Percentiles rank a stretch among this genome's conserved stretches.
Conservation (phyloP, 2,797 vertebrate species). For the Coluber constrictor region DNA sequence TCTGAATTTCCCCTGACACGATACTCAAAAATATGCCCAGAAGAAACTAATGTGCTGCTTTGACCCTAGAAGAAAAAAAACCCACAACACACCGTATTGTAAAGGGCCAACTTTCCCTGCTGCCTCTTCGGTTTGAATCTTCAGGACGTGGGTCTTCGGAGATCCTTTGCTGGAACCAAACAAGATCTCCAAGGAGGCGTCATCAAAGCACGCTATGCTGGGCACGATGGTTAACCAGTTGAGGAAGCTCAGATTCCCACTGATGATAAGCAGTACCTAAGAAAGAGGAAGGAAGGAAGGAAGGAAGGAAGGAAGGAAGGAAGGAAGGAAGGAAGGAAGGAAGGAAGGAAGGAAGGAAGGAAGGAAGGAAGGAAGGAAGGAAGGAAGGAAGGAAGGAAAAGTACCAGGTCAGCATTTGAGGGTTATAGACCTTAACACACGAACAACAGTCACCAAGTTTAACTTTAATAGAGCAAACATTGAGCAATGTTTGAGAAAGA, state of each 20-base stretch:
- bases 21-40: background rate
- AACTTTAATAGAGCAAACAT: background rate
- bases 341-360: too few species aligned
- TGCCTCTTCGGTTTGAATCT: conserved; percentile 62
- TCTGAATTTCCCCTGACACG: too few species aligned
- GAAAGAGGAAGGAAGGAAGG: too few species aligned
- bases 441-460: background rate
- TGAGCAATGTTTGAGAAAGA: conserved; percentile 8
- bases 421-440: background rate
- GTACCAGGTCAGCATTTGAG: rapidly evolving
- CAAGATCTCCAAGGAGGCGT: conserved; percentile 75
- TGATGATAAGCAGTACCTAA: conserved; percentile 85
- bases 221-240: conserved; percentile 97
- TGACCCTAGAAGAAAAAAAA: background rate
- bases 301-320: too few species aligned
- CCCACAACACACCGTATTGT: conserved; percentile 65
- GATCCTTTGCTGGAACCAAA: conserved; percentile 64
- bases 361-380: too few species aligned
- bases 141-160: conserved; percentile 61
- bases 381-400: background rate
- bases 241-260: conserved; percentile 94
- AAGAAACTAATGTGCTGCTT: rapidly evolving
- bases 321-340: too few species aligned
- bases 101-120: background rate
- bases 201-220: conserved; percentile 90